Evolutionary conservation across 2,113 vertebrate genomes (phyloP), one percentile per base, ranked within the genome.

Genomic region (Eleginops maclovinus): DNA sequence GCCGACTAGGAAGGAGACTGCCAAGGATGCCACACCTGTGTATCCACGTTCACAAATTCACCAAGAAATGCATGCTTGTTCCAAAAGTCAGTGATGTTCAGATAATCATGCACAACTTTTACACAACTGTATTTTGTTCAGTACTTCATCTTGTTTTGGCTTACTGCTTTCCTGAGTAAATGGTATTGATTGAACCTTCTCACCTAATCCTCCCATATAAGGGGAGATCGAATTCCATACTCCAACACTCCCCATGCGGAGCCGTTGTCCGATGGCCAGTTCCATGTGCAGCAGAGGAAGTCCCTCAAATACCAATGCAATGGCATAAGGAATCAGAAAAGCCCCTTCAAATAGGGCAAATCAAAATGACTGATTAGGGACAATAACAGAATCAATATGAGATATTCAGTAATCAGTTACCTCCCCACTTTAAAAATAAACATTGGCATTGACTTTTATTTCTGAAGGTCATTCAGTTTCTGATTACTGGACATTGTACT

Each of bases 171-270:
- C 1, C 50, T 56, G 28, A 15, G 3, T 26, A 1, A 51, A 22
- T 36, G 31, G 31, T 36, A 36, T 36, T 36, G 31, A 55, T 9
- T 24, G 54, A 31, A 21, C 2, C 0, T 3, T 78, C 88, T 0
- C 91, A 96, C 96, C 95, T 2, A 96, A 28, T 1, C 96, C 96
- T 26, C 92, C 91, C 0, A 95, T 85, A 77, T 95, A 97, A 7
- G 95, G 96, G 0, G 95, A 96, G 61, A 96, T 93, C 51, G 89
- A 81, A 5, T 13, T 93, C 96, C 96, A 97, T 28, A 94, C 95
- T 7, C 94, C 85, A 0, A 96, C 22, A 70, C 95, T 95, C 68
- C 95, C 96, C 82, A 86, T 94, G 43, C 92, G 93, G 59, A 97
- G 88, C 14, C 83, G 88, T 78, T 97, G 96, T 53, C 96, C 96